Evolutionary conservation across 1,140 invertebrate genomes (phyloP).

Genomic region (Lamellibrachia luymesi): DNA sequence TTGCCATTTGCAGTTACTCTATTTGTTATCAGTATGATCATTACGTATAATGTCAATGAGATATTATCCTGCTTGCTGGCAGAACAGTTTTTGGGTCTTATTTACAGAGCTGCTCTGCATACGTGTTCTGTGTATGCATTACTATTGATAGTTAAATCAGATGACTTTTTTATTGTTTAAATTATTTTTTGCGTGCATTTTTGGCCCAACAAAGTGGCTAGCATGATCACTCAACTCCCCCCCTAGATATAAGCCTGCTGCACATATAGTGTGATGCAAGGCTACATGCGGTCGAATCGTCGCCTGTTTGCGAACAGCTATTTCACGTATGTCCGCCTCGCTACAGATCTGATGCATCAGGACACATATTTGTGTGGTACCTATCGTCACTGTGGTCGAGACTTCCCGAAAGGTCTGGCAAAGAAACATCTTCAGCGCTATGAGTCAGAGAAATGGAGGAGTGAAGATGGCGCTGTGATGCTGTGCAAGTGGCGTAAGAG

Average conservation of each 20-base stretch:
- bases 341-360: not conserved
- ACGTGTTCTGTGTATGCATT: no score
- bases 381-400: not conserved
- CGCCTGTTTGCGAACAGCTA: not conserved
- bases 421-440: not conserved
- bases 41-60: no score
- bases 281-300: not conserved
- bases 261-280: not conserved
- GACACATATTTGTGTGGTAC: not conserved
- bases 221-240: not conserved
- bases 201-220: not conserved
- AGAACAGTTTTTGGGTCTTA: no score
- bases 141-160: no score
- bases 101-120: no score
- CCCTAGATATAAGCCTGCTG: not conserved
- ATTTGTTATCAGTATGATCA: no score
- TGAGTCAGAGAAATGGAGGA: not conserved
- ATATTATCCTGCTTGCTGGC: no score
- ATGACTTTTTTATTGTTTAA: no score
- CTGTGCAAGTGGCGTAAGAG: not conserved
- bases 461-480: not conserved
- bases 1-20: no score
- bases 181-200: not conserved
- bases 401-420: not conserved
- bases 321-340: not conserved